Conservation (phyloP, 2,888 invertebrate genomes). For the Pachycephus smyrnensis region DNA sequence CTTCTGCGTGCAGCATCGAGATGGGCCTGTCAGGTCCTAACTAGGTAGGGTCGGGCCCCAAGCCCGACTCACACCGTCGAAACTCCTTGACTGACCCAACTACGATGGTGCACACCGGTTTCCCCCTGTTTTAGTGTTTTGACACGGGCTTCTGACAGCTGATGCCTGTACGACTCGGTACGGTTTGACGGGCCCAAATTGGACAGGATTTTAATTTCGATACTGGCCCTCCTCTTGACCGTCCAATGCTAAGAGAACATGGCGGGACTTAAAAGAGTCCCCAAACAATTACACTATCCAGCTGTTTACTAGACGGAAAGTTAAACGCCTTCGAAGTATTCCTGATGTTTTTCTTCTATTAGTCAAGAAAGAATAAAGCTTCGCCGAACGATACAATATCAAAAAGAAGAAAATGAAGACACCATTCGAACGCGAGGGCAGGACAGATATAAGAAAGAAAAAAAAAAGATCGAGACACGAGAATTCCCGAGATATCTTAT, state of each 20-base stretch:
- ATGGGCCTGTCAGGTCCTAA: slow-evolving; percentile 64
- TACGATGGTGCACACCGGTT: neutral
- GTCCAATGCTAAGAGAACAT: neutral
- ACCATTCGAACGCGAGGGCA: neutral
- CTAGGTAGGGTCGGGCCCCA: slow-evolving; percentile 54
- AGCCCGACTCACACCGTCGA: slow-evolving; percentile 42
- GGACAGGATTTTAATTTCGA: slow-evolving; percentile 33
- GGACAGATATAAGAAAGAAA: slow-evolving; percentile 10
- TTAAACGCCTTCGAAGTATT: neutral
- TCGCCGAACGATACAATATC: neutral
- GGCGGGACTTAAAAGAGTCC: neutral
- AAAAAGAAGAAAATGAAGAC: neutral
- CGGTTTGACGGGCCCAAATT: slow-evolving; percentile 33
- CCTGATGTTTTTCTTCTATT: neutral
- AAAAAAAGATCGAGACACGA: slow-evolving; percentile 13
- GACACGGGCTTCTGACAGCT: slow-evolving; percentile 56
- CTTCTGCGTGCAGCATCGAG: slow-evolving; percentile 52
- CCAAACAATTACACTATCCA: neutral
- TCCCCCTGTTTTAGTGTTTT: slow-evolving; percentile 55
- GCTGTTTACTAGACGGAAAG: neutral
- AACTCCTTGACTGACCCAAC: slow-evolving; percentile 17
- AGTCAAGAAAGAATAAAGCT: neutral
- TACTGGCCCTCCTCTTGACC: slow-evolving; percentile 6
- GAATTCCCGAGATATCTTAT: slow-evolving; percentile 52
- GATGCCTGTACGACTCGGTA: slow-evolving; percentile 28